Percentiles rank a stretch among this genome's conserved stretches.
phyloP scores from a whole-genome alignment of 2,113 vertebrate species.

The Sander vitreus region DNA sequence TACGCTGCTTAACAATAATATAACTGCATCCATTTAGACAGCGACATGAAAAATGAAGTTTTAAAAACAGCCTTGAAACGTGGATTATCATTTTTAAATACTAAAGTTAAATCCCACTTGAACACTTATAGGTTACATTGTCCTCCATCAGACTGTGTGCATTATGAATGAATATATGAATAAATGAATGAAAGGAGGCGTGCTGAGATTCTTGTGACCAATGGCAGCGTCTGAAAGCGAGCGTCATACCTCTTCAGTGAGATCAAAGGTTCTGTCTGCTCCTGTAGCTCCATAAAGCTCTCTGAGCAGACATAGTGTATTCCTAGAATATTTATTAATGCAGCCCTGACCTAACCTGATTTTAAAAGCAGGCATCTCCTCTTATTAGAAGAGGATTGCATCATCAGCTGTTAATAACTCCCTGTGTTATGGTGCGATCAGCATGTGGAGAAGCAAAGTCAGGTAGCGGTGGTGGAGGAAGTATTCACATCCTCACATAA shows the following conservation, averaged over 20 bases:
- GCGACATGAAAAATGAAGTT: not conserved
- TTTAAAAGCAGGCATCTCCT: slow-evolving; percentile 15
- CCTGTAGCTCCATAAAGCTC: slow-evolving; percentile 33
- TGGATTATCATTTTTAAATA: not conserved
- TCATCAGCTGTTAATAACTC: slow-evolving; percentile 23
- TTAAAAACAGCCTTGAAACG: not conserved
- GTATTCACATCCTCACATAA: not conserved
- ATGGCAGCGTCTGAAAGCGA: slow-evolving; percentile 11
- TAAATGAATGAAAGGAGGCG: not conserved
- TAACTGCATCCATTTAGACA: not conserved
- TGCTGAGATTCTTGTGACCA: slow-evolving; percentile 22
- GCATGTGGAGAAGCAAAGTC: not conserved
- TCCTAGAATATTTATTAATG: slow-evolving; percentile 55
- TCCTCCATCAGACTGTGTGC: not conserved
- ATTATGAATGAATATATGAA: slow-evolving; percentile 8
- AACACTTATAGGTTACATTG: not conserved
- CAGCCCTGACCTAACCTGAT: slow-evolving; percentile 21
- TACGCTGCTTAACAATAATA: too few species aligned
- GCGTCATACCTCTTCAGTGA: slow-evolving; percentile 23
- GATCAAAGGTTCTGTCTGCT: slow-evolving; percentile 44
- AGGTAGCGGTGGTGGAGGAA: not conserved
- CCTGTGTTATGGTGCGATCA: slow-evolving; percentile 12
- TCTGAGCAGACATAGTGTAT: slow-evolving; percentile 7
- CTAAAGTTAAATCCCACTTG: not conserved
- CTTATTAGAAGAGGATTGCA: slow-evolving; percentile 28